Evolutionary conservation across 2,113 vertebrate genomes (phyloP).

Genomic region (Orthonyx spaldingii): DNA sequence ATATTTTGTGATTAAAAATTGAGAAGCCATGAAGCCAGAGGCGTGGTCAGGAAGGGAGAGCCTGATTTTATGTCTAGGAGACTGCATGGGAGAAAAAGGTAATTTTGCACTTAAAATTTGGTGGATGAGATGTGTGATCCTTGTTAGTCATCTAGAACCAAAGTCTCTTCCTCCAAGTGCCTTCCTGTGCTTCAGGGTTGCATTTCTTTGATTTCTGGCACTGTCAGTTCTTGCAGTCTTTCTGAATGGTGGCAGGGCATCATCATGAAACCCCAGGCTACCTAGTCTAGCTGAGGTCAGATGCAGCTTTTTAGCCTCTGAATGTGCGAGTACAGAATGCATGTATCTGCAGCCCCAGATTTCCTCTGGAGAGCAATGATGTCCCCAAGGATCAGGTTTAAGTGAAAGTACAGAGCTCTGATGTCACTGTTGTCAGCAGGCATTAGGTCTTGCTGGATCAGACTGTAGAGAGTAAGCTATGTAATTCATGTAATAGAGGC

Average conservation of each 20-base stretch:
- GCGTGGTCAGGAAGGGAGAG: not conserved
- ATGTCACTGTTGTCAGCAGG: not conserved
- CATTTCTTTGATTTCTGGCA: not conserved
- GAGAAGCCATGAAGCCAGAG: not conserved
- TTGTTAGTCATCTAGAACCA: not conserved
- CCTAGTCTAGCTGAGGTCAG: not conserved
- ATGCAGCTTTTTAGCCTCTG: not conserved
- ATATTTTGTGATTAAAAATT: not conserved
- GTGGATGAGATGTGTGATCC: not conserved
- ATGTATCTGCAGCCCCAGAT: not conserved
- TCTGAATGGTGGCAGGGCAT: not conserved
- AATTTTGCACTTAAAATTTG: not conserved
- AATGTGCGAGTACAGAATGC: not conserved
- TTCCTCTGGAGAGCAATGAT: not conserved
- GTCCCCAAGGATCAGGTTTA: accelerated
- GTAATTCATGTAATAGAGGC: not conserved
- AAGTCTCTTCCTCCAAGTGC: not conserved
- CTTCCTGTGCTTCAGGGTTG: not conserved
- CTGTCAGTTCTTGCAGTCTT: not conserved
- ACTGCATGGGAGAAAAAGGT: not conserved
- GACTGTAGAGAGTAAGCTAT: not conserved
- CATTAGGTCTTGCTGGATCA: not conserved
- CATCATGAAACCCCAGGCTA: accelerated
- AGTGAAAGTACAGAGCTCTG: not conserved
- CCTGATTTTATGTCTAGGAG: not conserved